phyloP scores from a whole-genome alignment of 2,797 vertebrate species.

The Melanotaenia boesemani region DNA sequence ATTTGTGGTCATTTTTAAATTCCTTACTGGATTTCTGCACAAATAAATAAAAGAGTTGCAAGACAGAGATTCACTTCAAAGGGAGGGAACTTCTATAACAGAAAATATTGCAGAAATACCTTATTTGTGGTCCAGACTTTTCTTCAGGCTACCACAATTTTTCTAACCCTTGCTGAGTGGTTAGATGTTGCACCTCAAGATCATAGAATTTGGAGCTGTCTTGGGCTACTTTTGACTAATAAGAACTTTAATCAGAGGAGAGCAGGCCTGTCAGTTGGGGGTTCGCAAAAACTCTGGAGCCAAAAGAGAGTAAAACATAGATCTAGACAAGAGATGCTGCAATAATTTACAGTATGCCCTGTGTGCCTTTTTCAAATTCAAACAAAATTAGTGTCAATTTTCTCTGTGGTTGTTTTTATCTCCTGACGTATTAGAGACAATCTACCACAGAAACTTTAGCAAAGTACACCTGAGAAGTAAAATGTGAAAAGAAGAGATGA shows the following conservation, averaged over 20 bases:
- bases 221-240: background rate
- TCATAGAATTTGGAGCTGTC: background rate
- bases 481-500: background rate
- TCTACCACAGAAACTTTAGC: background rate
- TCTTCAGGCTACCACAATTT: background rate
- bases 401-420: conserved; percentile 14
- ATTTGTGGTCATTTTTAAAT: no score
- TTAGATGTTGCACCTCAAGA: background rate
- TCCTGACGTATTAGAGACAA: background rate
- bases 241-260: background rate
- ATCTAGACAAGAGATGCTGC: no score
- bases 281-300: background rate
- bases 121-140: no score
- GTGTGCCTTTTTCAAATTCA: no score
- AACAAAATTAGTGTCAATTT: background rate
- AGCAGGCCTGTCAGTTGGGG: background rate
- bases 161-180: background rate
- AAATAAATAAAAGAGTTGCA: no score
- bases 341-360: no score
- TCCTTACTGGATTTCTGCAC: no score
- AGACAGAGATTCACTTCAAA: no score
- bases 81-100: no score
- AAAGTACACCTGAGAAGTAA: conserved; percentile 10
- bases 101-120: background rate
- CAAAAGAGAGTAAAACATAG: background rate